Evolutionary conservation across 2,113 vertebrate species (phyloP).

Genomic region (Callithrix jacchus): DNA sequence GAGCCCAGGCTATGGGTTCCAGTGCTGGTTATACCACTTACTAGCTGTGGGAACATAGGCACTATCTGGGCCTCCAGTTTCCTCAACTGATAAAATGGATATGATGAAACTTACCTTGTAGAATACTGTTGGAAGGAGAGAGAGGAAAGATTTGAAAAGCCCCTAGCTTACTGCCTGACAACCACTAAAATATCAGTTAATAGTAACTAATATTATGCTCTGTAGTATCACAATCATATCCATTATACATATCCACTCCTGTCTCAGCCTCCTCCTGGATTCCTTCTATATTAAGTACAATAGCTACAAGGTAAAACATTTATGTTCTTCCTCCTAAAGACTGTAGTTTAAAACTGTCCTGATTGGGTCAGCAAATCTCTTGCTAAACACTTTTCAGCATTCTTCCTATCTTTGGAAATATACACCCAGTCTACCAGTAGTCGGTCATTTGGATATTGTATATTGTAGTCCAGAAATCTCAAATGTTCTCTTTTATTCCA

Average conservation of each 20-base stretch:
- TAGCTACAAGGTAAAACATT: background rate
- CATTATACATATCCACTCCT: background rate
- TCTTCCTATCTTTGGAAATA: background rate
- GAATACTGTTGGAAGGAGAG: background rate
- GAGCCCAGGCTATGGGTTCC: background rate
- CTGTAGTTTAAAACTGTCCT: background rate
- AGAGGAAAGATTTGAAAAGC: background rate
- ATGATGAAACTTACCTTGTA: conserved; percentile 2
- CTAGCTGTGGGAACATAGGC: background rate
- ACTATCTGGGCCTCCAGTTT: background rate
- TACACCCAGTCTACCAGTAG: background rate
- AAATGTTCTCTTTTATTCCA: background rate
- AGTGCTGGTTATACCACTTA: background rate
- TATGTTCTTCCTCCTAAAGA: background rate
- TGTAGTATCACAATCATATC: background rate
- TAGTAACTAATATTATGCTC: background rate
- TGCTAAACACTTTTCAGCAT: background rate
- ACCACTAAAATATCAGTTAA: background rate
- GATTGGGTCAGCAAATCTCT: background rate
- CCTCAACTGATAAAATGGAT: background rate
- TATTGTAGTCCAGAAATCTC: background rate
- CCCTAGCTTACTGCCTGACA: background rate
- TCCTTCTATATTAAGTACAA: background rate
- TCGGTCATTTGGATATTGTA: background rate
- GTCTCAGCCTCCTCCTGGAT: background rate